phyloP scores from a whole-genome alignment of 2,113 vertebrate species.

The Irena cyanogastra region DNA sequence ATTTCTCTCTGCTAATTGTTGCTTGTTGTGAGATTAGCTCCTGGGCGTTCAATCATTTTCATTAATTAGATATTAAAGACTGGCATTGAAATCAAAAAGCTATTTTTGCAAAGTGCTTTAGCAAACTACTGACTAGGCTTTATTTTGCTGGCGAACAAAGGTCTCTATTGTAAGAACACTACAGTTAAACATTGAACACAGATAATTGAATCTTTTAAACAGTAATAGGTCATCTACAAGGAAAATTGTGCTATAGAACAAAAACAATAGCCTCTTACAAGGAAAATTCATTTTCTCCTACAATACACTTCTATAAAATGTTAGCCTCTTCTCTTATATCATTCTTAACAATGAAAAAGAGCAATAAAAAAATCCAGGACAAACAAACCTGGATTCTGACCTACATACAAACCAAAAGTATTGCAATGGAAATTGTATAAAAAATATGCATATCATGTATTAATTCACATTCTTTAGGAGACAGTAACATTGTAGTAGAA shows the following conservation, averaged over 20 bases:
- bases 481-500: background rate
- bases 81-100: background rate
- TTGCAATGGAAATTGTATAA: background rate
- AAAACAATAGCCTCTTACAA: background rate
- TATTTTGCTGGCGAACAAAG: background rate
- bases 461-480: background rate
- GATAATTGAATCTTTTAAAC: slow-evolving; percentile 1
- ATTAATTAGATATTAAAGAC: slow-evolving; percentile 13
- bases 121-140: background rate
- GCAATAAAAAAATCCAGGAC: background rate
- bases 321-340: background rate
- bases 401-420: background rate
- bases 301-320: background rate
- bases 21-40: background rate
- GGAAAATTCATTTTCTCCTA: background rate
- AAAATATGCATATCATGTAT: background rate
- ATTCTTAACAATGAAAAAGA: background rate
- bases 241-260: background rate
- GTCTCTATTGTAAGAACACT: background rate
- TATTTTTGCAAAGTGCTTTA: background rate
- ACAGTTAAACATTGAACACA: background rate
- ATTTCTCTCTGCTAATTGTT: background rate
- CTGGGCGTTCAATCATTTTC: background rate
- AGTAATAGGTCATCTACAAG: background rate
- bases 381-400: background rate